Conservation (phyloP, 2,797 vertebrate species). For the Apogon hyalosoma region DNA sequence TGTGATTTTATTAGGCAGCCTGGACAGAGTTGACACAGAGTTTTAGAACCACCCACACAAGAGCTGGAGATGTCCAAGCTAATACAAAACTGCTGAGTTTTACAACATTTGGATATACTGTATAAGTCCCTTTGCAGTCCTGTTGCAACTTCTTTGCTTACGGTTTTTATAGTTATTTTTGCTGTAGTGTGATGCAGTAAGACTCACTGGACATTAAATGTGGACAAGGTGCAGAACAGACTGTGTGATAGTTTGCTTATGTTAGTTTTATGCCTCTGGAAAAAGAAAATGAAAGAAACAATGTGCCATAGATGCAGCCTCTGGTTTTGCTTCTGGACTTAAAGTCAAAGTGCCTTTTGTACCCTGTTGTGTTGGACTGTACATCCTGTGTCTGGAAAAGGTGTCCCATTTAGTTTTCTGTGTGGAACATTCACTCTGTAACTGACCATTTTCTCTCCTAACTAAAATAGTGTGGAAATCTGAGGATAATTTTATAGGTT, state of each 20-base stretch:
- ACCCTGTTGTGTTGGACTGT: slow-evolving; percentile 10
- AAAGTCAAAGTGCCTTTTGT: slow-evolving; percentile 40
- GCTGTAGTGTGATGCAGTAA: slow-evolving; percentile 46
- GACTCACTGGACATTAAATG: slow-evolving; percentile 32
- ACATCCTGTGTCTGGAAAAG: slow-evolving; percentile 36
- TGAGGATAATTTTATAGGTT: slow-evolving; percentile 19
- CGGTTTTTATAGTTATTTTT: slow-evolving; percentile 49
- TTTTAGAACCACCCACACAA: slow-evolving; percentile 43
- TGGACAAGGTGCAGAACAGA: slow-evolving; percentile 37
- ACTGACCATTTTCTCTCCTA: slow-evolving; percentile 21
- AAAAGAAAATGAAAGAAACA: slow-evolving; percentile 36
- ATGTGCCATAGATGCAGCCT: slow-evolving; percentile 18
- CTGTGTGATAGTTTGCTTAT: slow-evolving; percentile 17
- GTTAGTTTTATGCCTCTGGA: slow-evolving; percentile 29
- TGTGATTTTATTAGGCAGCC: slow-evolving; percentile 46
- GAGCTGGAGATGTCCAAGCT: slow-evolving; percentile 43
- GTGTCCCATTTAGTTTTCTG: slow-evolving; percentile 29
- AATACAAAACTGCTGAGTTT: slow-evolving; percentile 31
- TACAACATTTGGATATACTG: slow-evolving; percentile 32
- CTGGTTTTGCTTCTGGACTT: slow-evolving; percentile 8
- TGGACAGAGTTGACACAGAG: neutral
- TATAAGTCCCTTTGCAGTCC: slow-evolving; percentile 18
- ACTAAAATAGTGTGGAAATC: slow-evolving; percentile 15
- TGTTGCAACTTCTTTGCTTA: slow-evolving; percentile 30
- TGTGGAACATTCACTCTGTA: slow-evolving; percentile 36